Evolutionary conservation across 2,888 invertebrate genomes (phyloP), one percentile per base, ranked within the genome.

Genomic region (Ormyrus thymus): DNA sequence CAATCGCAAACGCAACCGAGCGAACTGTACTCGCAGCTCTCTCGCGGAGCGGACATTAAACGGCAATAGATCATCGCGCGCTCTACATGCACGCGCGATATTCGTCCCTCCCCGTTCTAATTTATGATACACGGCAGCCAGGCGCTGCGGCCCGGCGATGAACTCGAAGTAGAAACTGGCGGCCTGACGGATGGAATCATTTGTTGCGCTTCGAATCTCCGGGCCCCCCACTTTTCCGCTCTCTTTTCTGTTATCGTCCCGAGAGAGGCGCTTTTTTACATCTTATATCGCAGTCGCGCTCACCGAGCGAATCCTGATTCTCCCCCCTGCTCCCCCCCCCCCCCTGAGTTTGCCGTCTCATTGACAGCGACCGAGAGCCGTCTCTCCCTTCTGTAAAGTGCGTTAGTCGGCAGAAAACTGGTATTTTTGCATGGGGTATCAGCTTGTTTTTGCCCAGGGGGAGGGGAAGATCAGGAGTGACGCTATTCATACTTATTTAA

Each of bases 31-130:
- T 29, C 29, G 29, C 29, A 29, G 29, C 29, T 29, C 29, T 29
- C 4, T 29, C 29, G 15, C 94, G 85, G 11, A 93, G 92, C 10
- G 11, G 93, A 93, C 86, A 95, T 92, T 83, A 84, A 81, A 82
- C 73, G 58, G 66, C 82, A 77, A 83, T 84, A 81, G 68, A 82
- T 84, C 84, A 84, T 81, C 81, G 76, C 73, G 61, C 65, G 45
- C 73, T 53, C 53, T 45, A 51, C 29, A 71, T 46, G 81, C 81
- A 83, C 82, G 76, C 81, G 76, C 64, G 76, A 78, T 75, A 10
- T n/a, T n/a, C 51, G 45, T 62, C 71, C 71, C 72, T 53, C 46
- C 8, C 13, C 70, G 11, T 15, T 64, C 53, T 72, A 72, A 72
- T 72, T 62, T 72, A 72, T 13, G 61, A 55, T 64, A 62, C 53